phyloP scores from a whole-genome alignment of 2,888 invertebrate species.

The Osmoderma eremita region DNA sequence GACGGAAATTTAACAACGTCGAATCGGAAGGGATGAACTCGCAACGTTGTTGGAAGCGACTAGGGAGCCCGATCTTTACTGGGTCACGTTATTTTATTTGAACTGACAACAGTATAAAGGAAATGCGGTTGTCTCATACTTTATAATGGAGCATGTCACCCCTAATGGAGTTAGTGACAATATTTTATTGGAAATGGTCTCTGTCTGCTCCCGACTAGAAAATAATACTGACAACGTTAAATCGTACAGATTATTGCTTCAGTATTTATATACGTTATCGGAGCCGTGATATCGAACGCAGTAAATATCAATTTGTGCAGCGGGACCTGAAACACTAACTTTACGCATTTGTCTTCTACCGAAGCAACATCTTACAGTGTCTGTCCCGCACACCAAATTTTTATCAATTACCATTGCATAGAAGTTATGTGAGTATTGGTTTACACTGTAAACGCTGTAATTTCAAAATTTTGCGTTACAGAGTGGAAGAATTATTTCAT shows the following conservation, averaged over 20 bases:
- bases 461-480: too few relatives aligned
- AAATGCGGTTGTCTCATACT: constrained; percentile 37
- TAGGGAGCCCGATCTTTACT: constrained; percentile 26
- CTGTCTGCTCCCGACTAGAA: constrained; percentile 5
- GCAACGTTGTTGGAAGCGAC: constrained; percentile 10
- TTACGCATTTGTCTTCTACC: constrained; percentile 33
- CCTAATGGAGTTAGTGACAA: constrained; percentile 41
- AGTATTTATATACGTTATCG: constrained; percentile 27
- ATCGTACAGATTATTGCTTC: constrained; percentile 31
- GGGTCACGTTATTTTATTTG: constrained; percentile 33
- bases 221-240: constrained; percentile 39
- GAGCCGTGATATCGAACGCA: constrained; percentile 13
- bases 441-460: too few relatives aligned
- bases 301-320: constrained; percentile 33
- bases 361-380: constrained; percentile 19
- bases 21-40: constrained; percentile 28
- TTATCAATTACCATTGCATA: constrained; percentile 16
- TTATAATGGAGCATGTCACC: constrained; percentile 38
- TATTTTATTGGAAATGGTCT: constrained; percentile 35
- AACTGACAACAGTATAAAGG: constrained; percentile 39
- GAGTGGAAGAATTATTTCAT: too few relatives aligned
- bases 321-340: constrained; percentile 31
- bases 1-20: constrained; percentile 32
- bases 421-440: neutral
- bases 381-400: neutral